Evolutionary conservation across 2,797 vertebrate species (phyloP).

Genomic region (Neosalanx taihuensis): DNA sequence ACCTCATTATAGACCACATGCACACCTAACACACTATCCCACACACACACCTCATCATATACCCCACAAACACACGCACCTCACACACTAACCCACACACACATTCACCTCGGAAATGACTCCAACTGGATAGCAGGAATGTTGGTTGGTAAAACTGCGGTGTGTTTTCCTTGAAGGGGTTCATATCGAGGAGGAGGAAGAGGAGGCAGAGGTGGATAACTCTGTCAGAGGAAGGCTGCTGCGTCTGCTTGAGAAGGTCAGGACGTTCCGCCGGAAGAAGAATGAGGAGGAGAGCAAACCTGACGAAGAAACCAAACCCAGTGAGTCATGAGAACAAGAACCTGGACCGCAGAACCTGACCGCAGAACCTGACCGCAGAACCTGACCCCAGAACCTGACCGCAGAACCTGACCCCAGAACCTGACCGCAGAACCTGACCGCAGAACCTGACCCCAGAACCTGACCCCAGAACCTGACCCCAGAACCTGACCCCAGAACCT

Average conservation of each 20-base stretch:
- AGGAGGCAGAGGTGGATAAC: conserved; percentile 81
- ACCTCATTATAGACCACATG: neutral
- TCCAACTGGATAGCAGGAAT: neutral
- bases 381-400: no score
- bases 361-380: no score
- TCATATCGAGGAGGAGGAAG: conserved; percentile 82
- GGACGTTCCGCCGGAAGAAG: conserved; percentile 75
- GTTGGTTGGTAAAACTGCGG: conserved; percentile 7
- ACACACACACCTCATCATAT: neutral
- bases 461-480: no score
- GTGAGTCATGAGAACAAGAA: conserved; percentile 66
- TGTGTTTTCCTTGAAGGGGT: conserved; percentile 64
- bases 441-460: no score
- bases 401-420: no score
- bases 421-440: no score
- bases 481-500: no score
- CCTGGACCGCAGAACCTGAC: no score
- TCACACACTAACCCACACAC: neutral
- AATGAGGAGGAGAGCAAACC: conserved; percentile 72
- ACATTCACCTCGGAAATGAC: neutral
- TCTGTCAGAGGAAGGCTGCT: conserved; percentile 80
- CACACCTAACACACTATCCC: neutral
- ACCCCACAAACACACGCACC: neutral
- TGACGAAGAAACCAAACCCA: conserved; percentile 83
- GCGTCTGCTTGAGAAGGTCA: conserved; percentile 82